Evolutionary conservation across 2,113 vertebrate species (phyloP), one percentile per base, ranked within the genome.

Genomic region (Monarcha castaneiventris): DNA sequence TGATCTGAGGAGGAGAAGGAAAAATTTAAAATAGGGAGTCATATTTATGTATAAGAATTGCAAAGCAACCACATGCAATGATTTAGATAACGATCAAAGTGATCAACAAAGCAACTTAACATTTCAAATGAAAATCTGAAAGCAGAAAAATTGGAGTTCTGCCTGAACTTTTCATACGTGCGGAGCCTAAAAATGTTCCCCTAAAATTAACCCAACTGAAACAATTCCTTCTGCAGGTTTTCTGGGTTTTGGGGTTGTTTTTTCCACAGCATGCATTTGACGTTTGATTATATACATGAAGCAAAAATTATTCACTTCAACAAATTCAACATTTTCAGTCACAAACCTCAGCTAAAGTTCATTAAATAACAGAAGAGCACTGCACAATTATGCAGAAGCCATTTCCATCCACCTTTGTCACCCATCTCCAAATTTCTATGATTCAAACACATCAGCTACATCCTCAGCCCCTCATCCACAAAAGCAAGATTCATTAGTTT

Each of bases 1-100:
- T 95, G 99, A 98, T 98, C 99, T 99, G 96, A 80, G 58, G 61
- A 92, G 90, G 62, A 92, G 82, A 98, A 51, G 96, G 62, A 79
- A 63, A 69, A 78, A 58, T 7, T 25, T 49, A 27, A 66, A 87
- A 61, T 7, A 66, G 6, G 46, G 18, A 93, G 82, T n/a, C n/a
- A 71, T 30, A 51, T 68, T 84, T 86, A 63, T 9, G 21, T 35
- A 19, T 29, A 44, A 62, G 52, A 94, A 74, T 13, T 63, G 51
- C 52, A 80, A 76, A 88, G 52, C 39, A 91, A 30, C 44, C 27
- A 43, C 32, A 27, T 35, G 49, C 32, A 75, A 13, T 46, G 37
- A 52, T 76, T 58, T 56, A 80, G 66, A 54, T 63, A 79, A 82
- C 16, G 39, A 84, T 58, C 73, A 85, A 91, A 89, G 66, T 33